These are phyloP conservation scores for Eupeodes corollae DNA, from an alignment of 1,140 invertebrate genomes.

Conservation along the genomic window DNA sequence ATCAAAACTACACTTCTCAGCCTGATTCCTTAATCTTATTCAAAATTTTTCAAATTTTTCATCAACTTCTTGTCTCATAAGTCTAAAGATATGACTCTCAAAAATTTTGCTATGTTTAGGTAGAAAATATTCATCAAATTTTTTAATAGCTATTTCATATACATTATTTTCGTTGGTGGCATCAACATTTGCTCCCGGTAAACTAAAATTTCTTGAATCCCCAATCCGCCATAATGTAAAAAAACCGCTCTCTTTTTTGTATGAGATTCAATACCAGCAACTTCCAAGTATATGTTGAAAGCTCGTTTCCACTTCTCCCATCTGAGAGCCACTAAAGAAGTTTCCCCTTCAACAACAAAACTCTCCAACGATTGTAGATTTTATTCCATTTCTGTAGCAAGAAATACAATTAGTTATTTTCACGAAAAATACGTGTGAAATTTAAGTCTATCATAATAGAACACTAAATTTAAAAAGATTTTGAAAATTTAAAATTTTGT, in stretches of 20 bases:
- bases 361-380: slow-evolving; percentile 9
- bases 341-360: slow-evolving; percentile 23
- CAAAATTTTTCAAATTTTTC: slow-evolving; percentile 11
- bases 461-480: no score
- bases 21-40: slow-evolving; percentile 10
- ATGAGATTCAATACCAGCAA: slow-evolving; percentile 11
- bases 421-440: no score
- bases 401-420: no score
- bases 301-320: slow-evolving; percentile 25
- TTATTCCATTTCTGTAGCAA: no score
- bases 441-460: no score
- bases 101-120: slow-evolving; percentile 18
- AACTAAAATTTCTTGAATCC: slow-evolving; percentile 22
- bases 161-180: slow-evolving; percentile 4
- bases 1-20: slow-evolving; percentile 12
- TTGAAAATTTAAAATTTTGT: no score
- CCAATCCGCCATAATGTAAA: slow-evolving; percentile 18
- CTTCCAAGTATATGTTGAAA: slow-evolving; percentile 20
- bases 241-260: slow-evolving; percentile 19
- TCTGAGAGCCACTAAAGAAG: slow-evolving; percentile 14
- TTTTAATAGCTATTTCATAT: slow-evolving; percentile 13
- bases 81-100: slow-evolving; percentile 3
- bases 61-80: slow-evolving; percentile 4
- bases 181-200: slow-evolving; percentile 15
- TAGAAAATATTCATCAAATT: slow-evolving; percentile 18